Percentiles rank a stretch among this genome's conserved stretches.
Evolutionary conservation across 2,113 vertebrate species (phyloP).

Genomic region (Nematolebias whitei): DNA sequence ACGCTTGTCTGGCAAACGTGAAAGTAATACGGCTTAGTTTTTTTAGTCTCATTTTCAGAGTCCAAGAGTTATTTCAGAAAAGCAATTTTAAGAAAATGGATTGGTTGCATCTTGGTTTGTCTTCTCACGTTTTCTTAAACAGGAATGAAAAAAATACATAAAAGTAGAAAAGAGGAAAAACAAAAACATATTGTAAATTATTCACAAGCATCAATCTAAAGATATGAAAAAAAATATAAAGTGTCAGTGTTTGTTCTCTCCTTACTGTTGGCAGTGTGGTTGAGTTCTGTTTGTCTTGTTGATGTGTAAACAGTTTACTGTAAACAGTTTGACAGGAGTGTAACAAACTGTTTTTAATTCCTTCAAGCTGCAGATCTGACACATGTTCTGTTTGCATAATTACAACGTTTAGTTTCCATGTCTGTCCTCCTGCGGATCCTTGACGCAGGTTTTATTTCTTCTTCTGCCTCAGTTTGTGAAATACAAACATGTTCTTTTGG

Average conservation of each 20-base stretch:
- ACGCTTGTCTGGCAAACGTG: slow-evolving; percentile 9
- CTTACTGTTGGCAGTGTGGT: too few species aligned
- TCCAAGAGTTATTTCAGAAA: slow-evolving; percentile 13
- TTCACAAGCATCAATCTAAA: too few species aligned
- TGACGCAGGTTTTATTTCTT: too few species aligned
- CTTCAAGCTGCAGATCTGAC: neutral
- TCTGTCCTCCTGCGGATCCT: neutral
- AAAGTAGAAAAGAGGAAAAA: neutral
- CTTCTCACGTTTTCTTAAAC: neutral
- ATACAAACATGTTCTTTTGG: too few species aligned
- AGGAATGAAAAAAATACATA: neutral
- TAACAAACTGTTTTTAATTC: neutral
- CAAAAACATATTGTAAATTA: too few species aligned
- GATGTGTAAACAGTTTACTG: neutral
- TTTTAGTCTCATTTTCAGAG: neutral
- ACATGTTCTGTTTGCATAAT: neutral
- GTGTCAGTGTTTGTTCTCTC: too few species aligned
- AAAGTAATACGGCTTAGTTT: slow-evolving; percentile 16
- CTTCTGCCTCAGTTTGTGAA: too few species aligned
- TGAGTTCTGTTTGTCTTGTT: neutral
- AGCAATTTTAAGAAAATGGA: neutral
- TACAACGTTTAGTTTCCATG: neutral
- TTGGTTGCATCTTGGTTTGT: neutral
- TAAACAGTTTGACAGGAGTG: neutral
- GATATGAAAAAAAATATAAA: too few species aligned